Evolutionary conservation across 2,797 vertebrate genomes (phyloP).

Genomic region (Falco cherrug): DNA sequence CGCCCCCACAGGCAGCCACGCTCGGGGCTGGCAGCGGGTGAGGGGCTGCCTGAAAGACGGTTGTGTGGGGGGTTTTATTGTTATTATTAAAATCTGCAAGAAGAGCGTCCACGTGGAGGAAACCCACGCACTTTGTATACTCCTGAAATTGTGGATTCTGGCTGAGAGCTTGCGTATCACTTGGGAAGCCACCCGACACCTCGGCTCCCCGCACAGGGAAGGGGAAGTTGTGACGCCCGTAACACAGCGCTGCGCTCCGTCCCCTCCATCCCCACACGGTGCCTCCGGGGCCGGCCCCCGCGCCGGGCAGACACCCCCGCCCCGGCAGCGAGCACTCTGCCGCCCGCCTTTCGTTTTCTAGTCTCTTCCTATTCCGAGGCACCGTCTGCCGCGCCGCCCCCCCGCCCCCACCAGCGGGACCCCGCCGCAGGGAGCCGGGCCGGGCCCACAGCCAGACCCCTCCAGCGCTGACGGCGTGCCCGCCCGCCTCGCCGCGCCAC

Average conservation of each 20-base stretch:
- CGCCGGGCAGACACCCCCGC: not conserved
- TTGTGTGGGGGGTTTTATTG: too few relatives aligned
- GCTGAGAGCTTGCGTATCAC: not conserved
- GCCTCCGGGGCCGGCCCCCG: too few relatives aligned
- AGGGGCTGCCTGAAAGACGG: too few relatives aligned
- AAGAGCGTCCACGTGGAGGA: not conserved
- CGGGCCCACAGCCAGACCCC: not conserved
- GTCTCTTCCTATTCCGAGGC: too few relatives aligned
- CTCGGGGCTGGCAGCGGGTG: too few relatives aligned
- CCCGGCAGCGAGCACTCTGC: not conserved
- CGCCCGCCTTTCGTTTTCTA: not conserved
- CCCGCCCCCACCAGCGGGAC: not conserved
- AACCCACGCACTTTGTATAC: too few relatives aligned
- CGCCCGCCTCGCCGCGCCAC: too few relatives aligned
- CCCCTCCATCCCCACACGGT: too few relatives aligned
- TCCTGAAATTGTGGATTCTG: fast-evolving
- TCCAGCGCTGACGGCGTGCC: too few relatives aligned
- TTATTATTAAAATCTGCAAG: not conserved
- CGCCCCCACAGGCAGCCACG: too few relatives aligned
- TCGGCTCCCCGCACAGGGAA: not conserved
- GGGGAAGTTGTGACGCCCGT: not conserved
- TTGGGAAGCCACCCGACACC: fast-evolving
- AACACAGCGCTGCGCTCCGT: too few relatives aligned
- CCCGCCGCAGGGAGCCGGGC: fast-evolving
- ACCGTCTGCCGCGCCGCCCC: too few relatives aligned